A percentile compares a stretch with the other conserved stretches of the same genome.
These are phyloP conservation scores for Meghimatium bilineatum DNA, from an alignment of 2,888 invertebrate species.

Conservation along the genomic window DNA sequence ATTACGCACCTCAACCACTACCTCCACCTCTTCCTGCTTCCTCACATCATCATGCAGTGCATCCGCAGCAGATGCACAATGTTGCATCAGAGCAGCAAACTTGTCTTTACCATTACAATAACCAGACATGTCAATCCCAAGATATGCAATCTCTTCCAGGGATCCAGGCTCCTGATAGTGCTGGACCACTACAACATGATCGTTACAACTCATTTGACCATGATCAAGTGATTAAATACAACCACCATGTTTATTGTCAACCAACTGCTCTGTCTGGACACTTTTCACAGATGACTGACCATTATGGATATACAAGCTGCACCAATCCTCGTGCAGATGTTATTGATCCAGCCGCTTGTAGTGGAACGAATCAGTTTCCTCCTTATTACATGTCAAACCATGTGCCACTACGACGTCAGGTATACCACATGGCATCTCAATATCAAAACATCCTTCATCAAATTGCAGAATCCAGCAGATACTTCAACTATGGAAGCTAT, in stretches of 20 bases:
- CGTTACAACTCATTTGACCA: neutral
- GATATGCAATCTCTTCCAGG: neutral
- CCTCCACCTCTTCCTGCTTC: neutral
- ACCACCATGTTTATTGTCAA: constrained; percentile 2
- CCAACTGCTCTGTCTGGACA: constrained; percentile 4
- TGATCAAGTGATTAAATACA: constrained; percentile 27
- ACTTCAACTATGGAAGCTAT: constrained; percentile 25
- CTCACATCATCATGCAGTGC: neutral
- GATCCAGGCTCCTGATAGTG: neutral
- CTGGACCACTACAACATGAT: neutral
- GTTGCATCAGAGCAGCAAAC: constrained; percentile 12
- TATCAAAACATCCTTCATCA: constrained; percentile 40
- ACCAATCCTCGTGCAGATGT: neutral
- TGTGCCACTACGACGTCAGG: constrained; percentile 29
- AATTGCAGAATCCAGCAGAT: constrained; percentile 35
- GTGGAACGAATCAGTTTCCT: constrained; percentile 12
- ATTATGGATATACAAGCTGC: neutral
- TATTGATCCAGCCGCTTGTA: neutral
- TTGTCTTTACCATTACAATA: constrained; percentile 27
- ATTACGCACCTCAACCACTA: neutral
- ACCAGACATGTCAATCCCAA: neutral
- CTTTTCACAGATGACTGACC: constrained; percentile 17
- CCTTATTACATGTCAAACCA: constrained; percentile 28
- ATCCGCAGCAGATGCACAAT: neutral
- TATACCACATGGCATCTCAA: constrained; percentile 39